Evolutionary conservation across 2,888 invertebrate species (phyloP).

Genomic region (Tryphoninae sp.): DNA sequence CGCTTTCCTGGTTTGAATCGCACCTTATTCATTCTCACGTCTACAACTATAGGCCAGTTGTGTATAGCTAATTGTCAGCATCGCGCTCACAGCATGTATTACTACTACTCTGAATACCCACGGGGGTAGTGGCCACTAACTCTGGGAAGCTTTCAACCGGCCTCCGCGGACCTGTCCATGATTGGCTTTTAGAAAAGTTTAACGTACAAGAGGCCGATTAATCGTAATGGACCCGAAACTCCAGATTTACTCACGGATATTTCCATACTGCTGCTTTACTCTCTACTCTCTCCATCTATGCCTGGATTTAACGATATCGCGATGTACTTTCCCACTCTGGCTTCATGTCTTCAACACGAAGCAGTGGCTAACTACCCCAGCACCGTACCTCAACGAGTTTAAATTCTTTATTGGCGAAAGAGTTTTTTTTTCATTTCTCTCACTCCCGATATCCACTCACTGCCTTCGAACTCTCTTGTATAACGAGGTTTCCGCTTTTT

Average conservation of each 20-base stretch:
- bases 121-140: conserved; percentile 12
- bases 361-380: conserved; percentile 16
- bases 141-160: conserved; percentile 32
- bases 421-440: conserved; percentile 25
- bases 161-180: conserved; percentile 22
- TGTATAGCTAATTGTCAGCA: background rate
- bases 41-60: background rate
- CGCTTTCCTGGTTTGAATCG: too few relatives aligned
- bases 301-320: conserved; percentile 29
- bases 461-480: background rate
- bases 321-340: conserved; percentile 2
- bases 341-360: conserved; percentile 5
- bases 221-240: conserved; percentile 61
- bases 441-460: background rate
- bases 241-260: conserved; percentile 37
- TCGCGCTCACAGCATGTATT: conserved; percentile 5
- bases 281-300: background rate
- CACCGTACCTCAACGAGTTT: conserved; percentile 39
- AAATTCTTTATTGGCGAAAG: conserved; percentile 38
- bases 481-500: background rate
- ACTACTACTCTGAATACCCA: conserved; percentile 6
- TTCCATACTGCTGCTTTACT: conserved; percentile 27
- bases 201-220: conserved; percentile 55
- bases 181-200: conserved; percentile 59
- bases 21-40: background rate